Conservation (phyloP, 2,113 vertebrate genomes). For the Pterocles gutturalis region DNA sequence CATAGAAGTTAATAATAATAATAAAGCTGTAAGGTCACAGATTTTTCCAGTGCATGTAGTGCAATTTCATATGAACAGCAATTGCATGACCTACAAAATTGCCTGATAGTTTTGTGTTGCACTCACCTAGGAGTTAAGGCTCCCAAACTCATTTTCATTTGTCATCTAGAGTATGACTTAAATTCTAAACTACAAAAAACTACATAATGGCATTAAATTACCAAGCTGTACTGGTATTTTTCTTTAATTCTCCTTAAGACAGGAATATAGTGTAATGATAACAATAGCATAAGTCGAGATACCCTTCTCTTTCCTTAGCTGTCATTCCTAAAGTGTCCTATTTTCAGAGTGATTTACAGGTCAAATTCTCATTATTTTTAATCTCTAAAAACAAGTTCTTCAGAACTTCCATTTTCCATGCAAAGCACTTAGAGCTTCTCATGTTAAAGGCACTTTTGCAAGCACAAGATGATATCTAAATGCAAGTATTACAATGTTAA, state of each 20-base stretch:
- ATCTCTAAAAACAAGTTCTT: not conserved
- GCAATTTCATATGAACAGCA: not conserved
- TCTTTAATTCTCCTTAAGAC: not conserved
- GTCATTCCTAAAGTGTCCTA: not conserved
- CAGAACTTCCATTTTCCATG: not conserved
- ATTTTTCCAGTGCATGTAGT: not conserved
- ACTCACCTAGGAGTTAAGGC: not conserved
- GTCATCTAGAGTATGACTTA: not conserved
- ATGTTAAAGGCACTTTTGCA: not conserved
- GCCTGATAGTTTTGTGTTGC: not conserved
- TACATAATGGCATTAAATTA: not conserved
- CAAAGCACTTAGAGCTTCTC: not conserved
- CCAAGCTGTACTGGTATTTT: not conserved
- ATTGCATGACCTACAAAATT: not conserved
- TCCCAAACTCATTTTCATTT: not conserved
- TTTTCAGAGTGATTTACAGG: not conserved
- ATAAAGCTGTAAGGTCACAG: not conserved
- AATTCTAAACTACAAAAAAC: not conserved
- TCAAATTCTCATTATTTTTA: not conserved
- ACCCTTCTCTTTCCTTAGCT: not conserved
- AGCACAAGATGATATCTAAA: not conserved
- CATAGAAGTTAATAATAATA: not conserved
- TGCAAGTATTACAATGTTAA: not conserved
- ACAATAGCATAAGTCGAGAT: not conserved
- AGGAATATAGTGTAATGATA: not conserved